Base-by-base conservation (phyloP, 2,888 invertebrate species). In the Melieria picta region DNA sequence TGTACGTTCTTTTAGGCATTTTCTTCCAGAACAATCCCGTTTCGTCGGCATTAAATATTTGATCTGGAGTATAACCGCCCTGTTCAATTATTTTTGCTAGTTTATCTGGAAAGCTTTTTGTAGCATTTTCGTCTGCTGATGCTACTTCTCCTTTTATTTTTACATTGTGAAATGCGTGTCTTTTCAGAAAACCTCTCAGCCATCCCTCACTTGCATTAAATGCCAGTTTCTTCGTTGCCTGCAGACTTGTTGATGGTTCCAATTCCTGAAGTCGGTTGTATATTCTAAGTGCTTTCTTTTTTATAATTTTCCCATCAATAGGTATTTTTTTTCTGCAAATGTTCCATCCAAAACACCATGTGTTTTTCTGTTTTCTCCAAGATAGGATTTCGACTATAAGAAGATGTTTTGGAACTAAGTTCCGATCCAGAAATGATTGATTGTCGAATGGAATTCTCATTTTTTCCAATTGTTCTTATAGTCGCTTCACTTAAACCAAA, bases 31-130 rank as follows among this genome's bases (percentile, higher is more conserved):
- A 79, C 9, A 79, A 65, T 4, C 76, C 76, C 0, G 76, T 76
- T 69, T 78, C 79, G 50, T 77, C 75, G 7, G 78, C 77, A 72
- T 77, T 78, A 63, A 77, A 80, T 9, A 79, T 71, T 71, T 80
- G 78, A 47, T 79, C 69, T 1, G 64, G 45, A 47, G 45, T 50
- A 60, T 70, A 79, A 46, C 72, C 76, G 52, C 73, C 75, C n/a
- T 69, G 64, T 7, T 55, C 45, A 48, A 71, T 71, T n/a, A 73
- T 68, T 56, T 71, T 65, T 3, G 47, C 10, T 16, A 69, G 46
- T 56, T 63, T 45, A 70, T 62, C 43, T 5, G 64, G 16, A 71
- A 45, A 73, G 30, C 65, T 63, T 69, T 75, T 72, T 64, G 76
- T 71, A 65, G 71, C 72, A 16, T n/a, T 66, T 65, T 73, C 71